Evolutionary conservation across 37 sponge, comb jelly and placozoan species (phyloP).

Genomic region (Corticium candelabrum): DNA sequence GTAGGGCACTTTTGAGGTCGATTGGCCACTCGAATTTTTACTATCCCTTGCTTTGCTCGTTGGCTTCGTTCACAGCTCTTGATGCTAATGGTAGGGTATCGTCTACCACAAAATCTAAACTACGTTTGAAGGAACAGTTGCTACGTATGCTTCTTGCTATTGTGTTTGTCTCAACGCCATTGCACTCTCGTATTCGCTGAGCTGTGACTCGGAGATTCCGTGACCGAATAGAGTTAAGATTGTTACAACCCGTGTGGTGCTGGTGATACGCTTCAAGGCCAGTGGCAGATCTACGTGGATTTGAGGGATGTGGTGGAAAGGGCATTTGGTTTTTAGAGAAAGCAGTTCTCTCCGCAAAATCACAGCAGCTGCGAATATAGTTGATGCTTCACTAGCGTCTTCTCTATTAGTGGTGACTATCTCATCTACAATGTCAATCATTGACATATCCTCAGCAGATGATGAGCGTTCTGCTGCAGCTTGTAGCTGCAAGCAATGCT

Average conservation of each 20-base stretch:
- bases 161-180: background rate
- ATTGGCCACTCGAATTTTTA: background rate
- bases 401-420: too few species aligned
- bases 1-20: background rate
- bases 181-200: background rate
- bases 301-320: too few species aligned
- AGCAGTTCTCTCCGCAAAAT: too few species aligned
- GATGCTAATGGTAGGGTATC: background rate
- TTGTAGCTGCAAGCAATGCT: too few species aligned
- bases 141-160: background rate
- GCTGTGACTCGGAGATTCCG: slow-evolving; percentile 1
- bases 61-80: background rate
- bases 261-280: background rate
- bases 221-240: background rate
- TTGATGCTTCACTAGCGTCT: too few species aligned
- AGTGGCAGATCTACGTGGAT: background rate
- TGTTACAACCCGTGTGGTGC: background rate
- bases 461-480: too few species aligned
- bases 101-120: background rate
- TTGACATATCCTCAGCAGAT: too few species aligned
- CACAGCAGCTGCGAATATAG: too few species aligned
- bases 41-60: background rate
- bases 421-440: too few species aligned
- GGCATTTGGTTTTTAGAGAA: too few species aligned
- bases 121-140: background rate